Conservation (phyloP, 35 echinoderm and acorn worm species). For the Apostichopus japonicus region DNA sequence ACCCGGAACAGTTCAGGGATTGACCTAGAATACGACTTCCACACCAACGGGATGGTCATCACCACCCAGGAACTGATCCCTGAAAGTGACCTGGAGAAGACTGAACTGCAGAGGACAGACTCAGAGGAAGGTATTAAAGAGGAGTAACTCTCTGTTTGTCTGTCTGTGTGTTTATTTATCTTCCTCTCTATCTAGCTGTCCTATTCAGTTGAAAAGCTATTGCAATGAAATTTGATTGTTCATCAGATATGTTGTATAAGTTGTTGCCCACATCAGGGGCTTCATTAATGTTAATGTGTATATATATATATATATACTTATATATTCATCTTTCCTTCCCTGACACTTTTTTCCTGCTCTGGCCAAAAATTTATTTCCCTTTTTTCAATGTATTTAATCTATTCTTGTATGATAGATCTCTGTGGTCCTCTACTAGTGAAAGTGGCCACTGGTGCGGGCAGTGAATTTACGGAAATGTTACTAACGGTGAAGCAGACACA, state of each 20-base stretch:
- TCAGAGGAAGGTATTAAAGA: constrained; percentile 40
- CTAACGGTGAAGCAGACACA: constrained; percentile 74
- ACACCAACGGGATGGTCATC: not conserved
- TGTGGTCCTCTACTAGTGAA: constrained; percentile 83
- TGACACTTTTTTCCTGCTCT: no score
- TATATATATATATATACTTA: no score
- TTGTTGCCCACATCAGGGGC: no score
- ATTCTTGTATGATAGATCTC: constrained; percentile 52
- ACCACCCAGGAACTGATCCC: not conserved
- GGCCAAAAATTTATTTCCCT: no score
- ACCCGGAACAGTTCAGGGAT: constrained; percentile 23
- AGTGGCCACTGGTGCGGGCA: not conserved
- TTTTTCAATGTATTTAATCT: not conserved
- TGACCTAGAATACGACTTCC: constrained; percentile 25
- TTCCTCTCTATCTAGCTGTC: no score
- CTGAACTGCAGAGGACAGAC: not conserved
- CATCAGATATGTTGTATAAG: no score
- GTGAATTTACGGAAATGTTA: constrained; percentile 65
- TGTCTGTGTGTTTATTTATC: no score
- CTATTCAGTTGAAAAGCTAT: no score
- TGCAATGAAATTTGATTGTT: no score
- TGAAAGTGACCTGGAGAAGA: not conserved
- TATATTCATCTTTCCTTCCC: no score
- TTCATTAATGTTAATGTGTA: no score
- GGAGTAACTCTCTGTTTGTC: no score